A percentile compares a stretch with the other conserved stretches of the same genome.
These are phyloP conservation scores for Diacarnus erythraeanus DNA, from an alignment of 37 sponge, comb jelly and placozoan species.

Conservation along the genomic window DNA sequence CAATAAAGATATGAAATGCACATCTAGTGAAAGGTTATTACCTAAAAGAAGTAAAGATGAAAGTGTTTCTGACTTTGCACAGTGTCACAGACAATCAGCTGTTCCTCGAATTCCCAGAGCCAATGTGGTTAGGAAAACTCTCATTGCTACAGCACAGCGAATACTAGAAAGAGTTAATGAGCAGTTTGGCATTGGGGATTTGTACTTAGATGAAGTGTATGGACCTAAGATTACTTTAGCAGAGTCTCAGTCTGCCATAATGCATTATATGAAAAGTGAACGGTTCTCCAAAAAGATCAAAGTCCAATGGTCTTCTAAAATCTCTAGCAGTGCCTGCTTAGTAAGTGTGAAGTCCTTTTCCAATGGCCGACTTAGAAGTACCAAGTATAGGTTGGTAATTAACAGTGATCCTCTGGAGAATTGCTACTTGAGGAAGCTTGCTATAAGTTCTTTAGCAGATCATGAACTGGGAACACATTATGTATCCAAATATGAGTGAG, in stretches of 20 bases:
- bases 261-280: neutral
- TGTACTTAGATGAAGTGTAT: conserved; percentile 16
- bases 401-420: conserved; percentile 1
- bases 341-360: neutral
- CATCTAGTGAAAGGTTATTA: too few relatives aligned
- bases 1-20: too few relatives aligned
- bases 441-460: neutral
- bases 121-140: neutral
- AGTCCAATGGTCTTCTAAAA: neutral
- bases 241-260: neutral
- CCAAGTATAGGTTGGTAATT: neutral
- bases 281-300: neutral
- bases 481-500: conserved; percentile 15
- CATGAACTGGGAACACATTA: conserved; percentile 26
- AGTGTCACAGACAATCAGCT: neutral
- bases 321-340: conserved; percentile 10
- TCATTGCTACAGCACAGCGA: neutral
- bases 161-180: conserved; percentile 1
- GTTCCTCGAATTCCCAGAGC: neutral
- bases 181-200: conserved; percentile 15
- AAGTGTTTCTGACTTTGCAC: neutral
- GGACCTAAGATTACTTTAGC: neutral
- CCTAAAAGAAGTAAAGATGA: too few relatives aligned
- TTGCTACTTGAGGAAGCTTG: neutral
- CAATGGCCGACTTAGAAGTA: neutral